Conservation (phyloP, 2,888 invertebrate genomes). For the Alviniconcha strummeri region DNA sequence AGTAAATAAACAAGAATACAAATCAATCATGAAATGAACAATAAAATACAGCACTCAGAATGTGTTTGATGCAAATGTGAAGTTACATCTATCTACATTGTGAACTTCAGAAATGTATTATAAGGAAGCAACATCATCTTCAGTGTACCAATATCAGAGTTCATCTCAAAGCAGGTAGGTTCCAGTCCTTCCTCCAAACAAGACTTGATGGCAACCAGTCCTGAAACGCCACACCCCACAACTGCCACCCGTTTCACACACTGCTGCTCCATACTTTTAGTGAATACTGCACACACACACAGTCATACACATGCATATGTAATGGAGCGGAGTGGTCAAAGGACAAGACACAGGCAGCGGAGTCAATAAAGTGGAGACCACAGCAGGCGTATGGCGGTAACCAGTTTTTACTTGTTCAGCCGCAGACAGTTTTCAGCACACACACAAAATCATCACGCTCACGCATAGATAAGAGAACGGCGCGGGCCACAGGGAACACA, state of each 20-base stretch:
- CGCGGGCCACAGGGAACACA: too few relatives aligned
- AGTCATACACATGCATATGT: slow-evolving; percentile 21
- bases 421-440: too few relatives aligned
- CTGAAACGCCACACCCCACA: slow-evolving; percentile 18
- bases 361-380: too few relatives aligned
- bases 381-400: too few relatives aligned
- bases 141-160: slow-evolving; percentile 22
- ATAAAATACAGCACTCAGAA: background rate
- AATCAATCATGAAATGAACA: background rate
- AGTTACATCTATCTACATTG: too few relatives aligned
- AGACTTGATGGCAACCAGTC: slow-evolving; percentile 20
- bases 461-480: too few relatives aligned
- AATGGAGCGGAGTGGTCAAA: too few relatives aligned
- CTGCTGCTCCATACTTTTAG: background rate
- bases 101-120: background rate
- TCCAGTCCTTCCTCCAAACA: slow-evolving; percentile 27
- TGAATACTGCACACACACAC: background rate
- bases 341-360: too few relatives aligned
- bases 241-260: background rate
- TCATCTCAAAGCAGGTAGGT: slow-evolving; percentile 23
- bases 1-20: background rate
- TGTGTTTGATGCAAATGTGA: background rate
- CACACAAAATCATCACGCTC: too few relatives aligned
- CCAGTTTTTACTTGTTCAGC: too few relatives aligned
- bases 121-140: background rate